A percentile compares a stretch with the other conserved stretches of the same genome.
These are phyloP conservation scores for Micrasema minimum DNA, from an alignment of 1,140 invertebrate species.

Conservation along the genomic window DNA sequence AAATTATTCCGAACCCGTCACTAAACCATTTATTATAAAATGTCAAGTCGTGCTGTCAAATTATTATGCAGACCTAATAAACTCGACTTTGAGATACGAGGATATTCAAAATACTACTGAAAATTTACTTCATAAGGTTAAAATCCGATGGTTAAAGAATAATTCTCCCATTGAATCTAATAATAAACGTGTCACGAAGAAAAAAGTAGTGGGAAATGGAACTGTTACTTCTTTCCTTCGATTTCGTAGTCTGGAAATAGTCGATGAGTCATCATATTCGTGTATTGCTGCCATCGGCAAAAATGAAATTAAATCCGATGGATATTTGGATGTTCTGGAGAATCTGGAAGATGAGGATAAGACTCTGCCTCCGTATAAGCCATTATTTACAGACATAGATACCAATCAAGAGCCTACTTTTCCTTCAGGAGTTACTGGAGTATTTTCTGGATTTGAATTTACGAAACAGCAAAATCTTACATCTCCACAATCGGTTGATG, in stretches of 20 bases:
- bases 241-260: slow-evolving; percentile 71
- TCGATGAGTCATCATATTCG: slow-evolving; percentile 77
- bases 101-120: slow-evolving; percentile 21
- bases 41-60: slow-evolving; percentile 36
- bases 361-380: slow-evolving; percentile 15
- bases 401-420: slow-evolving; percentile 6
- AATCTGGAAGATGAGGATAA: slow-evolving; percentile 16
- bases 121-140: slow-evolving; percentile 59
- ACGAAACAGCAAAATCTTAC: slow-evolving; percentile 9
- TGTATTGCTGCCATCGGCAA: slow-evolving; percentile 70
- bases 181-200: slow-evolving; percentile 64
- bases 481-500: slow-evolving; percentile 8
- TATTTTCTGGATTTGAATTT: slow-evolving; percentile 35
- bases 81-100: slow-evolving; percentile 15
- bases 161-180: slow-evolving; percentile 65
- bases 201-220: slow-evolving; percentile 56
- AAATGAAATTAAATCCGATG: slow-evolving; percentile 71
- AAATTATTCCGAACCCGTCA: slow-evolving; percentile 27
- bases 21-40: slow-evolving; percentile 22
- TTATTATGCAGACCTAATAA: slow-evolving; percentile 15
- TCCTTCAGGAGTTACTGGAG: slow-evolving; percentile 28
- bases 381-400: slow-evolving; percentile 14
- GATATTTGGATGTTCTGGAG: slow-evolving; percentile 69
- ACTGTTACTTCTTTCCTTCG: slow-evolving; percentile 66
- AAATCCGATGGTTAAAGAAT: slow-evolving; percentile 77